Conservation (phyloP, 2,113 vertebrate species). For the Antechinus flavipes region DNA sequence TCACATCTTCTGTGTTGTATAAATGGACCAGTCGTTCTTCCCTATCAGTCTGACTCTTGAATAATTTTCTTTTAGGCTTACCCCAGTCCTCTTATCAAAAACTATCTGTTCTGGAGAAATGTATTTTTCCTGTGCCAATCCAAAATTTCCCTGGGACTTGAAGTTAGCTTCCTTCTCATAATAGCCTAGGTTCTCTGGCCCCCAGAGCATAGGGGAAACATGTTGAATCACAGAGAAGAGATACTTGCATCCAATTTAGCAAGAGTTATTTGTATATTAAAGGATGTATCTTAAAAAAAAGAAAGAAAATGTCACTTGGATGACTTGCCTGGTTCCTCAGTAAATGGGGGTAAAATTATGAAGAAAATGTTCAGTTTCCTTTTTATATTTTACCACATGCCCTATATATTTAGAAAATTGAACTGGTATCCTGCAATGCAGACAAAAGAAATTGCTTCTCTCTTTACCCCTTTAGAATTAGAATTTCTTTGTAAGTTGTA, state of each 20-base stretch:
- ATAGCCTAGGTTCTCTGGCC: not conserved
- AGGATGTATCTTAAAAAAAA: slow-evolving; percentile 19
- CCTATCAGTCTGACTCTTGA: not conserved
- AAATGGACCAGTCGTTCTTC: not conserved
- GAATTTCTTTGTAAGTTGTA: not conserved
- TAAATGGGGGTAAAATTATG: slow-evolving; percentile 2
- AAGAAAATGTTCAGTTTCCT: not conserved
- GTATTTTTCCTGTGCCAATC: not conserved
- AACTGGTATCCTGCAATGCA: slow-evolving; percentile 56
- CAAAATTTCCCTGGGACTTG: not conserved
- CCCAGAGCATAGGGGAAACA: not conserved
- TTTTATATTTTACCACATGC: not conserved
- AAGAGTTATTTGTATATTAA: not conserved
- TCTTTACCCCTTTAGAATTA: not conserved
- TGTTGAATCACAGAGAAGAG: not conserved
- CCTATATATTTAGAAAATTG: slow-evolving; percentile 47
- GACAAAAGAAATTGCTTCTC: not conserved
- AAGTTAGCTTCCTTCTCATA: not conserved
- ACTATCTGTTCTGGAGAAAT: not conserved
- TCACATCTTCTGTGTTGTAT: not conserved
- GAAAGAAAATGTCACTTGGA: not conserved
- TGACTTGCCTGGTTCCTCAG: not conserved
- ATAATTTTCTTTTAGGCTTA: not conserved
- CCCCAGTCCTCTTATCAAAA: not conserved
- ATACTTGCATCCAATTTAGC: not conserved